These are phyloP conservation scores for Liposcelis brunnea DNA, from an alignment of 2,888 invertebrate species.

Conservation along the genomic window DNA sequence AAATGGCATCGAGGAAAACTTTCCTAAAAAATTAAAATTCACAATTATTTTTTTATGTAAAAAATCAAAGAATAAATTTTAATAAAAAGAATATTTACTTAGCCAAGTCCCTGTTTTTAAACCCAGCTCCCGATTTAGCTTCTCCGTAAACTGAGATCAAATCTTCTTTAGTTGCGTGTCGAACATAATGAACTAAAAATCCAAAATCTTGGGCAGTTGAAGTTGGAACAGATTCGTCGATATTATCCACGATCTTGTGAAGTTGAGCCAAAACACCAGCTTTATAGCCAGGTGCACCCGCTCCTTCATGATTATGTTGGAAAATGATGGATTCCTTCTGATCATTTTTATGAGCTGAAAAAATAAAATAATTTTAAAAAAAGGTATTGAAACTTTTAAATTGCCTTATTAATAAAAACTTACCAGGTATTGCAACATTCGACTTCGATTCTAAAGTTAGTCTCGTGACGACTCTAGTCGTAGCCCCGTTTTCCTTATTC, in stretches of 20 bases:
- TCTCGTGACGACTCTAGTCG: slow-evolving; percentile 46
- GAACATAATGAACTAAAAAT: slow-evolving; percentile 46
- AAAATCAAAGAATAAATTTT: too few relatives aligned
- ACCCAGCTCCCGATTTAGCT: slow-evolving; percentile 35
- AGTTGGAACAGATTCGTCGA: slow-evolving; percentile 36
- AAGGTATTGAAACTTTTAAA: too few relatives aligned
- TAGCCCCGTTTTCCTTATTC: slow-evolving; percentile 46
- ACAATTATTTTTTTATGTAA: too few relatives aligned
- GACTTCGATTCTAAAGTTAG: slow-evolving; percentile 36
- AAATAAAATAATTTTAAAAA: too few relatives aligned
- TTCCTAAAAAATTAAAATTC: too few relatives aligned
- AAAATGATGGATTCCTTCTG: slow-evolving; percentile 45
- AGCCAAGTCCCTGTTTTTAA: slow-evolving; percentile 36
- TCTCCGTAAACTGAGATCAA: slow-evolving; percentile 48
- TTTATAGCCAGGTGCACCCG: slow-evolving; percentile 33
- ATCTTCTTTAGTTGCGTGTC: slow-evolving; percentile 47
- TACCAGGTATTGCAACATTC: slow-evolving; percentile 25
- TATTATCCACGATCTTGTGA: slow-evolving; percentile 37
- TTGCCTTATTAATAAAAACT: too few relatives aligned
- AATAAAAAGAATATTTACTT: slow-evolving; percentile 31
- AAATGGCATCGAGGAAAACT: slow-evolving; percentile 64
- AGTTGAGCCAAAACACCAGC: slow-evolving; percentile 35
- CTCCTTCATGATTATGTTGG: slow-evolving; percentile 43
- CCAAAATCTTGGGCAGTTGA: slow-evolving; percentile 50
- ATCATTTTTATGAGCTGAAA: too few relatives aligned